Conservation (phyloP, 1,140 invertebrate species). For the Bathynomus jamesi region DNA sequence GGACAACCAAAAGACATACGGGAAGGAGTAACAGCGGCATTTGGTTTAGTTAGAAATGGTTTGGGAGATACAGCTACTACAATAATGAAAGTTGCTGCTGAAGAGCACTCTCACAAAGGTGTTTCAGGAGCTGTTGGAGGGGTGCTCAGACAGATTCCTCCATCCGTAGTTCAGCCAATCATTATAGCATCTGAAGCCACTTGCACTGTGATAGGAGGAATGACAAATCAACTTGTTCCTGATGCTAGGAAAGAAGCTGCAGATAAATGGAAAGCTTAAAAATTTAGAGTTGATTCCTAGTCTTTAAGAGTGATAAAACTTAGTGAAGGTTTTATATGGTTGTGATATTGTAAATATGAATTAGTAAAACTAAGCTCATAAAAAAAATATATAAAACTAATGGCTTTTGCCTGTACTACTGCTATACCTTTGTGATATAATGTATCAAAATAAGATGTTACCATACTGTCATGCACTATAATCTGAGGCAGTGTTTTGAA, state of each 20-base stretch:
- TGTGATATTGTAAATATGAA: constrained; percentile 22
- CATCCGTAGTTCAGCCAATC: constrained; percentile 76
- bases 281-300: constrained; percentile 15
- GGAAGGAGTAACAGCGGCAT: constrained; percentile 83
- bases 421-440: too few relatives aligned
- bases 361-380: too few relatives aligned
- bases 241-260: constrained; percentile 74
- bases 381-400: too few relatives aligned
- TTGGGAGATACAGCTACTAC: constrained; percentile 79
- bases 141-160: constrained; percentile 80
- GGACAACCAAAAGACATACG: constrained; percentile 72
- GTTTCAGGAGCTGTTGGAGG: constrained; percentile 80
- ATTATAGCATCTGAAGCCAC: constrained; percentile 84
- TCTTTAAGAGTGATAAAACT: constrained; percentile 12
- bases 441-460: too few relatives aligned
- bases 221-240: constrained; percentile 84
- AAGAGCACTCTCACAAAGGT: constrained; percentile 82
- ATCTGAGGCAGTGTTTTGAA: too few relatives aligned
- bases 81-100: constrained; percentile 65
- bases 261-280: constrained; percentile 71
- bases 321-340: constrained; percentile 6
- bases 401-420: too few relatives aligned
- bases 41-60: constrained; percentile 72
- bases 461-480: too few relatives aligned
- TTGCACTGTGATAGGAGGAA: constrained; percentile 81